Evolutionary conservation across 2,113 vertebrate species (phyloP).

Genomic region (Oostethus manadensis): DNA sequence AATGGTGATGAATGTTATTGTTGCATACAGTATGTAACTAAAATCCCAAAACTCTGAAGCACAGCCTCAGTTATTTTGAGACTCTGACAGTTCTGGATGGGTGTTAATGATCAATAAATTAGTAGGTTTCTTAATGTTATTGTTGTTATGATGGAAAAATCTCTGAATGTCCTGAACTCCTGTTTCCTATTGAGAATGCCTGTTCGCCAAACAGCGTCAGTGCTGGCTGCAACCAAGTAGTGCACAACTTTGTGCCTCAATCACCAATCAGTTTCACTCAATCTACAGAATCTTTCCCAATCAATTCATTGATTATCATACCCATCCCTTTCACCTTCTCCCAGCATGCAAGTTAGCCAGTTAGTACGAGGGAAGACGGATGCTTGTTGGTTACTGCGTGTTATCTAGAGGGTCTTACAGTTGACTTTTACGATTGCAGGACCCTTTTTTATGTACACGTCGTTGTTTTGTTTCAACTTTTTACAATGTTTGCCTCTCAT

Average conservation of each 20-base stretch:
- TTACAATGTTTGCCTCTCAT: constrained; percentile 92
- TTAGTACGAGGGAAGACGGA: background rate
- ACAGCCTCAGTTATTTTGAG: background rate
- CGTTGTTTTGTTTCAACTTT: constrained; percentile 90
- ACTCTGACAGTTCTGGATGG: too few species aligned
- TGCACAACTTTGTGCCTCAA: too few species aligned
- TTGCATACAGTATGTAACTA: too few species aligned
- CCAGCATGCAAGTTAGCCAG: constrained; percentile 1
- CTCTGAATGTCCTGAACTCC: constrained; percentile 4
- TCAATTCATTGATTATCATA: background rate
- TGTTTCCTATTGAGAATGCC: background rate
- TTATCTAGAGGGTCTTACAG: constrained; percentile 80
- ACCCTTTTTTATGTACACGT: constrained; percentile 84
- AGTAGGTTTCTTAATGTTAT: too few species aligned
- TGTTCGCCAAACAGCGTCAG: background rate
- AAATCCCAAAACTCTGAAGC: too few species aligned
- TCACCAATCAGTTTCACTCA: too few species aligned
- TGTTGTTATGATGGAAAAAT: background rate
- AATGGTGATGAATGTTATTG: too few species aligned
- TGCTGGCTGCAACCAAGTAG: too few species aligned
- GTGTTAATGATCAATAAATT: too few species aligned
- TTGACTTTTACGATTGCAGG: constrained; percentile 86
- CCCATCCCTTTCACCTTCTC: background rate
- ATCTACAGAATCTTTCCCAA: too few species aligned
- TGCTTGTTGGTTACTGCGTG: background rate